A percentile compares a stretch with the other conserved stretches of the same genome.
Evolutionary conservation across 2,888 invertebrate species (phyloP).

Genomic region (Omphaloscelis lunosa): DNA sequence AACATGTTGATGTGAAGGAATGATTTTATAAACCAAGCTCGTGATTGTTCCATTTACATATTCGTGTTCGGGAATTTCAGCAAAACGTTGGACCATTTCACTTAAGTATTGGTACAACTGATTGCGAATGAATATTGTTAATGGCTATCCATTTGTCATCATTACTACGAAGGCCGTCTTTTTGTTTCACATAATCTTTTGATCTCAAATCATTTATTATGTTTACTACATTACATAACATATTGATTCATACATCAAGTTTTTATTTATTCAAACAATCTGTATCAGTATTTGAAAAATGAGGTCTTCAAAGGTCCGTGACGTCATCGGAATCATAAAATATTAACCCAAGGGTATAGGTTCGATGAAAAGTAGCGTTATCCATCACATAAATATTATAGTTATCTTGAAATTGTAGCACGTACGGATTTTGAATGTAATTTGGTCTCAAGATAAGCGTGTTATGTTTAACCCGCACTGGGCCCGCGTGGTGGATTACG

Average conservation of each 20-base stretch:
- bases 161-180: not conserved
- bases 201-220: constrained; percentile 13
- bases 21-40: not conserved
- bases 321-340: constrained; percentile 61
- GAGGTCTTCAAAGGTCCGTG: constrained; percentile 53
- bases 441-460: constrained; percentile 23
- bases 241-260: constrained; percentile 36
- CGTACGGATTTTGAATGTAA: constrained; percentile 45
- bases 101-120: not conserved
- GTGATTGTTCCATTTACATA: not conserved
- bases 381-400: constrained; percentile 64
- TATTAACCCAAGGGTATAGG: constrained; percentile 61
- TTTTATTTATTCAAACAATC: constrained; percentile 62
- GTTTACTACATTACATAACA: constrained; percentile 16
- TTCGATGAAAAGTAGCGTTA: constrained; percentile 57
- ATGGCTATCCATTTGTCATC: not conserved
- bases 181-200: not conserved
- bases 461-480: not conserved
- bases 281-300: constrained; percentile 59
- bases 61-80: not conserved
- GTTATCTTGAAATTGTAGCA: constrained; percentile 53
- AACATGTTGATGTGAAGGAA: constrained; percentile 3
- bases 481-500: not conserved
- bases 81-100: not conserved
- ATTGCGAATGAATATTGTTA: not conserved